Conservation (phyloP, 1,140 invertebrate species). For the Drosophila pectinifera region DNA sequence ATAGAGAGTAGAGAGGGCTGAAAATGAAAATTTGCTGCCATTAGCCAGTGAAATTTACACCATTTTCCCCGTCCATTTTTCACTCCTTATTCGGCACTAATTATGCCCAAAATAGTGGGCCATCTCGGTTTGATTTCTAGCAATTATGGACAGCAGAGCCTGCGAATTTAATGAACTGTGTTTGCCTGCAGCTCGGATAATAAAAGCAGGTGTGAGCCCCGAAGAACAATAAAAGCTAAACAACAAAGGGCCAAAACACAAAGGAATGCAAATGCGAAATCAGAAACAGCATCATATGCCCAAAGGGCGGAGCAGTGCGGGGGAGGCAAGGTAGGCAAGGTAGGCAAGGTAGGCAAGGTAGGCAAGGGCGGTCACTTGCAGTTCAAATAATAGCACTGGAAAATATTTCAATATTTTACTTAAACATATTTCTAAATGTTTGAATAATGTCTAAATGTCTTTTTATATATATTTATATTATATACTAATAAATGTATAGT, state of each 20-base stretch:
- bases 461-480: too few relatives aligned
- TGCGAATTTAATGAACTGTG: slow-evolving; percentile 47
- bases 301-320: background rate
- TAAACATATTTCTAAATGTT: too few relatives aligned
- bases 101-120: slow-evolving; percentile 12
- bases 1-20: background rate
- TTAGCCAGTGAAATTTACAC: slow-evolving; percentile 46
- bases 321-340: too few relatives aligned
- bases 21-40: slow-evolving; percentile 57
- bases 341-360: too few relatives aligned
- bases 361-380: background rate
- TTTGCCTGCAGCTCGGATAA: slow-evolving; percentile 12
- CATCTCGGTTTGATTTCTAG: slow-evolving; percentile 39
- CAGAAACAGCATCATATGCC: slow-evolving; percentile 26
- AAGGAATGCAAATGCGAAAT: slow-evolving; percentile 66
- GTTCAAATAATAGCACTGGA: background rate
- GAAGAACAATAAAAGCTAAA: slow-evolving; percentile 26
- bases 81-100: slow-evolving; percentile 1
- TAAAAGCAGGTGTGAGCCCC: slow-evolving; percentile 24
- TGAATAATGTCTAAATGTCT: too few relatives aligned
- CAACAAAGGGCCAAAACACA: slow-evolving; percentile 16
- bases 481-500: too few relatives aligned
- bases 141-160: slow-evolving; percentile 33
- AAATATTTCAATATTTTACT: background rate
- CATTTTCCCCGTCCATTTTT: slow-evolving; percentile 1